phyloP scores from a whole-genome alignment of 2,113 vertebrate genomes.

The Raja brachyura region DNA sequence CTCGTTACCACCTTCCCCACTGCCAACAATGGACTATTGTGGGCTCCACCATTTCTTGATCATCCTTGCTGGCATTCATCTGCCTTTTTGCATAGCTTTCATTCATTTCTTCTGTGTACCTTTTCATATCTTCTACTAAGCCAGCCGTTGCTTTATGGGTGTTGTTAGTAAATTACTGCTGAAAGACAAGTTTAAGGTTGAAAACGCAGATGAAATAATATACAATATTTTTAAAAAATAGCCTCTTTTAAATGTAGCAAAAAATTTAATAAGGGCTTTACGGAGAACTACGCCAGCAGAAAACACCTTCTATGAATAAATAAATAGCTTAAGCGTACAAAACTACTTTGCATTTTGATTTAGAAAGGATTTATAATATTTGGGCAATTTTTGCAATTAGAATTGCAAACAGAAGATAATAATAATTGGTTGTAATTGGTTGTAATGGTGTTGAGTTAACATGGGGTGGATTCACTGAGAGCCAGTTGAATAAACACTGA shows the following conservation, averaged over 20 bases:
- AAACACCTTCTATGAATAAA: background rate
- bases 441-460: constrained; percentile 4
- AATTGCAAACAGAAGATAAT: constrained; percentile 12
- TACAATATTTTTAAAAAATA: too few relatives aligned
- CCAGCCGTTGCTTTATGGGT: too few relatives aligned
- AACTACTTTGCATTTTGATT: background rate
- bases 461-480: background rate
- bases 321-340: background rate
- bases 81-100: too few relatives aligned
- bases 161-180: background rate
- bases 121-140: background rate
- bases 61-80: too few relatives aligned
- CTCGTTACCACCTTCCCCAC: too few relatives aligned
- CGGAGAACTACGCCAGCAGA: background rate
- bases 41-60: too few relatives aligned
- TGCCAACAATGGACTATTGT: too few relatives aligned
- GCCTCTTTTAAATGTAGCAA: too few relatives aligned
- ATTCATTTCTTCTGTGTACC: too few relatives aligned
- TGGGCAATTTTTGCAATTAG: constrained; percentile 30
- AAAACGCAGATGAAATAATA: background rate
- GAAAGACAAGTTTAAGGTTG: background rate
- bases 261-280: background rate
- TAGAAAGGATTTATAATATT: background rate
- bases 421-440: constrained; percentile 6
- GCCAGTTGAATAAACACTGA: background rate